These are phyloP conservation scores for Lasioglossum morio DNA, from an alignment of 2,888 invertebrate species.

Conservation along the genomic window DNA sequence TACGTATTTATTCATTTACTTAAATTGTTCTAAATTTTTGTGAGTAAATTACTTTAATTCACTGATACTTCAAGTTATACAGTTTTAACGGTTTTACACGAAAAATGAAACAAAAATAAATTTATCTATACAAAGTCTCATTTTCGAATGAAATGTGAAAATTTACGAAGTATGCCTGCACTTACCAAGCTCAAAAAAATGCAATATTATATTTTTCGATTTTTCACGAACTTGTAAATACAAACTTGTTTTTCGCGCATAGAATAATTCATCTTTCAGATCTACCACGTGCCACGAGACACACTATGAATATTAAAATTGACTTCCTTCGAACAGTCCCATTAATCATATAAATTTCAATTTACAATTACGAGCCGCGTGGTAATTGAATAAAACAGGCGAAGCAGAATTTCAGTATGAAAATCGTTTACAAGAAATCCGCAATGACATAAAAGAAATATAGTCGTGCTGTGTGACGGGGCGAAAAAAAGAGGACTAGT, in stretches of 20 bases:
- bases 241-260: not conserved
- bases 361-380: not conserved
- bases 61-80: too few relatives aligned
- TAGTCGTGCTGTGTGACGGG: not conserved
- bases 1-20: too few relatives aligned
- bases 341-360: not conserved
- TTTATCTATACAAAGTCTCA: too few relatives aligned
- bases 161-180: not conserved
- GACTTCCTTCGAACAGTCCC: not conserved
- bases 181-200: not conserved
- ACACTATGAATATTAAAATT: not conserved
- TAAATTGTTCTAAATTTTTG: too few relatives aligned
- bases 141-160: not conserved
- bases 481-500: not conserved
- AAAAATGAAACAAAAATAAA: not conserved
- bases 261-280: not conserved
- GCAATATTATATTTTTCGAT: not conserved
- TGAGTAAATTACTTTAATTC: too few relatives aligned
- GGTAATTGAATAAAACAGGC: not conserved
- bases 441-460: not conserved
- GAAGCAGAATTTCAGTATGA: not conserved
- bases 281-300: too few relatives aligned
- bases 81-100: too few relatives aligned
- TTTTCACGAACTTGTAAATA: not conserved
- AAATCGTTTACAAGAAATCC: not conserved